phyloP scores from a whole-genome alignment of 2,888 invertebrate species.

The Heliothis peltigera region DNA sequence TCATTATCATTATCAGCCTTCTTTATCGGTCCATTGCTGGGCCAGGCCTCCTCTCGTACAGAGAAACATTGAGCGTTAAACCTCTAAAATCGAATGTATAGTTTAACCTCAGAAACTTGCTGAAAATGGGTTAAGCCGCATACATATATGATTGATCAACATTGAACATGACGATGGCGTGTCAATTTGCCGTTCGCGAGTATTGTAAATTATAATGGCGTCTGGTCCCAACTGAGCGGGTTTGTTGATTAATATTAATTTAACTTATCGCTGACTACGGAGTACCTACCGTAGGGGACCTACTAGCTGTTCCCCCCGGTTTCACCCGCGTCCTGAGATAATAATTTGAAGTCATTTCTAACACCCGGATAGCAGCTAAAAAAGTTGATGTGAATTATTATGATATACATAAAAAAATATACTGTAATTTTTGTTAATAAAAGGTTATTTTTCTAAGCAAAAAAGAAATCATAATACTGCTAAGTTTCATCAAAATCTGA shows the following conservation, averaged over 20 bases:
- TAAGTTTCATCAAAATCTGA: too few relatives aligned
- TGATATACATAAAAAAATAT: too few relatives aligned
- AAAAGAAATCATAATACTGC: too few relatives aligned
- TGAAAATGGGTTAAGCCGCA: constrained; percentile 44
- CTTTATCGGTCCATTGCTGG: background rate
- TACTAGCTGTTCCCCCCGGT: background rate
- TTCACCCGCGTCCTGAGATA: too few relatives aligned
- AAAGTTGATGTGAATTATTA: too few relatives aligned
- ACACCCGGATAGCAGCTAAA: too few relatives aligned
- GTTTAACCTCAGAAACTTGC: constrained; percentile 13
- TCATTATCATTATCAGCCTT: constrained; percentile 2
- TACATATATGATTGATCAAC: constrained; percentile 36
- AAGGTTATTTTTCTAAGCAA: too few relatives aligned
- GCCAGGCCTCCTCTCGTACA: too few relatives aligned
- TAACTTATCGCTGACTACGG: constrained; percentile 14
- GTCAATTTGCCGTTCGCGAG: constrained; percentile 36
- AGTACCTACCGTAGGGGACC: constrained; percentile 5
- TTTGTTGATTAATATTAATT: constrained; percentile 40
- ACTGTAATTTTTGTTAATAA: too few relatives aligned
- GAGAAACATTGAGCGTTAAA: too few relatives aligned
- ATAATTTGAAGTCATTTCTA: too few relatives aligned
- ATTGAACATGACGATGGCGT: constrained; percentile 23
- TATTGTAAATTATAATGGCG: constrained; percentile 36
- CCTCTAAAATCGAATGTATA: too few relatives aligned
- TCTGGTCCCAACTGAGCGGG: constrained; percentile 17